Percentiles rank a stretch among this genome's conserved stretches.
These are phyloP conservation scores for Acleris laterana DNA, from an alignment of 2,888 invertebrate species.

Conservation along the genomic window DNA sequence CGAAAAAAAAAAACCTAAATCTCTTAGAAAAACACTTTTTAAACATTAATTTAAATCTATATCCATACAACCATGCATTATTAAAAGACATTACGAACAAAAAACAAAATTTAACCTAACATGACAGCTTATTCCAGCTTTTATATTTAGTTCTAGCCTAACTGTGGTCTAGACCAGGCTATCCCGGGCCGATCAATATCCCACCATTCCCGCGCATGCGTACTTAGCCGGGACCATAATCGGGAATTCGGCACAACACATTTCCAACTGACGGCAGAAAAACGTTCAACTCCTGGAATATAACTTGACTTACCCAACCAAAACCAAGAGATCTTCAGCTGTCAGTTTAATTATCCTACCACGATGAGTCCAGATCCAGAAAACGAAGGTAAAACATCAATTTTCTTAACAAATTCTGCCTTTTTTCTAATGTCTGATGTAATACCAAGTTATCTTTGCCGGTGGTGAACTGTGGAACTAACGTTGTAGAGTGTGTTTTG, in stretches of 20 bases:
- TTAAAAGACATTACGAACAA: no score
- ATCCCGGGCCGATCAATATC: slow-evolving; percentile 71
- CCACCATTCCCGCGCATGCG: slow-evolving; percentile 62
- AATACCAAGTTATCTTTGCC: slow-evolving; percentile 16
- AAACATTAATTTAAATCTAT: no score
- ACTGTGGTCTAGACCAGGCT: slow-evolving; percentile 37
- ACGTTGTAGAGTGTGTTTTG: neutral
- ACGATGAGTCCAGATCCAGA: slow-evolving; percentile 70
- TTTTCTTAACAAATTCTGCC: neutral
- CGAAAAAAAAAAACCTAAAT: no score
- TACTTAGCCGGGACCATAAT: slow-evolving; percentile 43
- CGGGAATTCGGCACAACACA: slow-evolving; percentile 54
- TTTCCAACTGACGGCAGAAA: slow-evolving; percentile 28
- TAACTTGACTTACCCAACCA: slow-evolving; percentile 29
- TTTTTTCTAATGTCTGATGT: neutral
- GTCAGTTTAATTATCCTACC: neutral
- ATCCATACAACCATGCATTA: no score
- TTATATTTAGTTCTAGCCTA: neutral
- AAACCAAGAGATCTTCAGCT: slow-evolving; percentile 23
- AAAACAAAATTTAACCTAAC: no score
- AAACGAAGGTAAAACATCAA: slow-evolving; percentile 56
- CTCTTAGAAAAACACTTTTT: no score
- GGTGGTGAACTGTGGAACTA: slow-evolving; percentile 28
- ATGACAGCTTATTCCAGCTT: neutral
- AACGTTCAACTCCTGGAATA: slow-evolving; percentile 24